Conservation (phyloP, 2,113 vertebrate species). For the Sceloporus tristichus region DNA sequence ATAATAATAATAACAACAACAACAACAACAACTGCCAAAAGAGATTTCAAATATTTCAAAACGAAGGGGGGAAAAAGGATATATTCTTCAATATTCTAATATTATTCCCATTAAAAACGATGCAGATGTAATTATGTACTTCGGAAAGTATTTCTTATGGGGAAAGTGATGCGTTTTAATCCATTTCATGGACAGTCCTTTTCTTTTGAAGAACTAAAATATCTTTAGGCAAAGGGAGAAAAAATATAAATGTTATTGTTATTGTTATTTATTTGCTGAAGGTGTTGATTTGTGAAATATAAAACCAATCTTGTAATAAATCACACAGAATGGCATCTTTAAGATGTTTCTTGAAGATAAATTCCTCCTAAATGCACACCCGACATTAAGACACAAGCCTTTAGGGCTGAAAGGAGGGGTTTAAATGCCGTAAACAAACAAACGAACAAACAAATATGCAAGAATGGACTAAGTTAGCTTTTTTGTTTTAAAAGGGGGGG, state of each 20-base stretch:
- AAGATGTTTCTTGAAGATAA: neutral
- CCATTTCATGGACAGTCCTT: neutral
- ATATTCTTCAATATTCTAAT: neutral
- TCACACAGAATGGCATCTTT: neutral
- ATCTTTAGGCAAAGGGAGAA: too few species aligned
- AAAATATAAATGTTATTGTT: too few species aligned
- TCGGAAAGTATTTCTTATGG: neutral
- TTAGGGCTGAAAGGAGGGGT: too few species aligned
- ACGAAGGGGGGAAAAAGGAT: neutral
- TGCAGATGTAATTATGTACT: too few species aligned
- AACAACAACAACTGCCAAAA: neutral
- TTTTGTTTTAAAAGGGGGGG: too few species aligned
- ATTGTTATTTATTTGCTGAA: too few species aligned
- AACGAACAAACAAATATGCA: too few species aligned
- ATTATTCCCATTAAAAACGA: neutral
- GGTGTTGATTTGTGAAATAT: too few species aligned
- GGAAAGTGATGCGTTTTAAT: neutral
- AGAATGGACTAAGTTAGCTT: too few species aligned
- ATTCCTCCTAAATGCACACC: neutral
- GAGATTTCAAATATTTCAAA: slow-evolving; percentile 11
- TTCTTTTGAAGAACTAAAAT: neutral
- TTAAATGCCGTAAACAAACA: too few species aligned
- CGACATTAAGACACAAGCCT: too few species aligned
- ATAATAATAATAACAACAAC: too few species aligned
- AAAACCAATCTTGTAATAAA: neutral